A percentile compares a stretch with the other conserved stretches of the same genome.
Conservation (phyloP, 2,113 vertebrate genomes). For the human (Homo sapiens) region DNA sequence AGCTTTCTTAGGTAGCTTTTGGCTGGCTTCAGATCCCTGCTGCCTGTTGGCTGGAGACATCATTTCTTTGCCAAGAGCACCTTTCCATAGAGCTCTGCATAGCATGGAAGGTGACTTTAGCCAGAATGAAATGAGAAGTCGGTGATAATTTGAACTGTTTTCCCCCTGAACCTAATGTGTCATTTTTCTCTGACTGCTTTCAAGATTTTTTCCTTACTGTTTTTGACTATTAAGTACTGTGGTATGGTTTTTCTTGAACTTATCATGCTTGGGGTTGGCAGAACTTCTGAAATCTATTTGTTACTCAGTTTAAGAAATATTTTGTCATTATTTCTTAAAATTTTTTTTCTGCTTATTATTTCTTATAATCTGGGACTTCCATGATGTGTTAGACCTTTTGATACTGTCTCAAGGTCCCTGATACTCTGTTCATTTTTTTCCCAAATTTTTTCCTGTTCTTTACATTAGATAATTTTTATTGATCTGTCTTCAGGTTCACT, state of each 20-base stretch:
- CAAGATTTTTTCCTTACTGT: neutral
- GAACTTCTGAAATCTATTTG: neutral
- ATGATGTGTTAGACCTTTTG: neutral
- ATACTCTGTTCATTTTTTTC: neutral
- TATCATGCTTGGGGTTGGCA: neutral
- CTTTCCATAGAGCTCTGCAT: neutral
- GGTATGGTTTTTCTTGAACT: neutral
- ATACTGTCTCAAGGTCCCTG: neutral
- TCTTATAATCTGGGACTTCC: neutral
- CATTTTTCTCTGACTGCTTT: neutral
- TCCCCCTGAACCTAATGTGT: neutral
- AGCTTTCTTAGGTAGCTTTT: neutral
- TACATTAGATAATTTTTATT: neutral
- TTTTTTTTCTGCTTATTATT: neutral
- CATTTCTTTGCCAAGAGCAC: neutral
- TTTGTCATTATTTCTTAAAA: neutral
- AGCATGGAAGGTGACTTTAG: neutral
- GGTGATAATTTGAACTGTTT: neutral
- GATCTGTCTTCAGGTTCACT: neutral
- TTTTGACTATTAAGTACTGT: neutral
- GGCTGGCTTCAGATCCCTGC: neutral
- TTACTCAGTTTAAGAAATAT: neutral
- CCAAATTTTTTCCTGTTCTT: neutral
- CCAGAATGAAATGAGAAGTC: neutral
- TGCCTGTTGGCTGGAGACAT: neutral